Base-by-base conservation (phyloP, 2,797 vertebrate genomes). In the Otolemur crassicaudatus region DNA sequence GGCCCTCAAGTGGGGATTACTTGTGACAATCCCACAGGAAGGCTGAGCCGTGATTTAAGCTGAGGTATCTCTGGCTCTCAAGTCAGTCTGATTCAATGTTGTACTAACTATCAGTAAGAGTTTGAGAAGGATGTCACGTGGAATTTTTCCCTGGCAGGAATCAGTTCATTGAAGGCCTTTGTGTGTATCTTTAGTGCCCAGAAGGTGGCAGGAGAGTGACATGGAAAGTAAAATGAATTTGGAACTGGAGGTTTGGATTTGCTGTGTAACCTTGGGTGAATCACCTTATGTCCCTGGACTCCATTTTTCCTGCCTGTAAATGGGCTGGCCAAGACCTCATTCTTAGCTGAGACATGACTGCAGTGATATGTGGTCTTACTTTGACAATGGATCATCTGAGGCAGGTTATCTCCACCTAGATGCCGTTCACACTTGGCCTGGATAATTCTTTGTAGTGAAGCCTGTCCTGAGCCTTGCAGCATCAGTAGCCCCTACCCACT, bases 81-180 rank as follows among this genome's bases (percentile, higher is more conserved):
- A 61, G 61, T 34, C 27, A 10, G 65, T 43, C 53, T 0, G 0
- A 61, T 56, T 70, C 14, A 4, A 0, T 19, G 31, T 22, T 10
- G 13, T 56, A 8, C 16, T 12, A 25, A 12, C 23, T 34, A 40
- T 20, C 23, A 19, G 70, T 11, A 40, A 58, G 23, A 40, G 17
- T 56, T 37, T 43, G 53, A 34, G 63, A 40, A 27, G 37, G 34
- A 40, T 56, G 31, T 70, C 63, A 11, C 0, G 7, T 17, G 16
- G 67, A n/a, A 49, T 31, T 31, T 12, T 27, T 43, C 37, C 31
- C 49, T 13, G 40, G 12, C 7, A 58, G 60, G 56, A 40, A 49
- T 63, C 87, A 82, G 23, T 27, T 14, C n/a, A 31, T 61, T 17
- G 37, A 43, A 19, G 7, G 27, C 6, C 23, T 34, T 43, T n/a